Conservation (phyloP, 2,888 invertebrate genomes). For the Buathra laborator region DNA sequence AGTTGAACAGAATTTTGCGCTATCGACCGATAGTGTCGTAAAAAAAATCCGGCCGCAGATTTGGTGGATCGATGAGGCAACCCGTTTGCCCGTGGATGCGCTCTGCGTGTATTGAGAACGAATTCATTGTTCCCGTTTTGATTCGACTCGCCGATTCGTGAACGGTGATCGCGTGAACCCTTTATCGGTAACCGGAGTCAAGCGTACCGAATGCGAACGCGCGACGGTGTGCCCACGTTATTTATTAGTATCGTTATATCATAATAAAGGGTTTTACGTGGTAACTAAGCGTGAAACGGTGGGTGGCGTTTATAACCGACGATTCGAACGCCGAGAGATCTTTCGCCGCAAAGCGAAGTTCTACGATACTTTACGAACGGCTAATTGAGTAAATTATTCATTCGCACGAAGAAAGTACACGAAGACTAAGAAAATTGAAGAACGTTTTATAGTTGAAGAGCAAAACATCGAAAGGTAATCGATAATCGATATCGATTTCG, state of each 20-base stretch:
- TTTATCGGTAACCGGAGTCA: slow-evolving; percentile 80
- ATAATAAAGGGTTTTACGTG: slow-evolving; percentile 78
- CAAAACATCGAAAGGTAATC: no score
- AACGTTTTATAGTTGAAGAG: no score
- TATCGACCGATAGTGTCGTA: no score
- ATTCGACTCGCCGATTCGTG: slow-evolving; percentile 78
- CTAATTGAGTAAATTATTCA: not conserved
- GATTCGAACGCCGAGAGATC: slow-evolving; percentile 32
- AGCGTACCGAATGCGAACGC: slow-evolving; percentile 78
- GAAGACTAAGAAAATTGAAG: no score
- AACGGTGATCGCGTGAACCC: slow-evolving; percentile 75
- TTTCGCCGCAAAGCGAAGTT: not conserved
- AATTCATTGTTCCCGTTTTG: slow-evolving; percentile 72
- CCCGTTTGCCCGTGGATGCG: slow-evolving; percentile 33
- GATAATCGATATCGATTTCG: no score
- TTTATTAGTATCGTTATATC: slow-evolving; percentile 82
- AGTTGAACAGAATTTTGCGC: no score
- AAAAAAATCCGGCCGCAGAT: slow-evolving; percentile 10
- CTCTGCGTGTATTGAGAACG: slow-evolving; percentile 60
- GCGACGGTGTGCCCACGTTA: slow-evolving; percentile 76
- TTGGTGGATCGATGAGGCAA: slow-evolving; percentile 16
- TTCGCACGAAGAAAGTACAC: not conserved
- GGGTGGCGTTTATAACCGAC: slow-evolving; percentile 65
- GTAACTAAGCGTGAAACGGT: slow-evolving; percentile 77
- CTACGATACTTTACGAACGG: no score